These are phyloP conservation scores for Ips nitidus DNA, from an alignment of 1,140 invertebrate species.

Conservation along the genomic window DNA sequence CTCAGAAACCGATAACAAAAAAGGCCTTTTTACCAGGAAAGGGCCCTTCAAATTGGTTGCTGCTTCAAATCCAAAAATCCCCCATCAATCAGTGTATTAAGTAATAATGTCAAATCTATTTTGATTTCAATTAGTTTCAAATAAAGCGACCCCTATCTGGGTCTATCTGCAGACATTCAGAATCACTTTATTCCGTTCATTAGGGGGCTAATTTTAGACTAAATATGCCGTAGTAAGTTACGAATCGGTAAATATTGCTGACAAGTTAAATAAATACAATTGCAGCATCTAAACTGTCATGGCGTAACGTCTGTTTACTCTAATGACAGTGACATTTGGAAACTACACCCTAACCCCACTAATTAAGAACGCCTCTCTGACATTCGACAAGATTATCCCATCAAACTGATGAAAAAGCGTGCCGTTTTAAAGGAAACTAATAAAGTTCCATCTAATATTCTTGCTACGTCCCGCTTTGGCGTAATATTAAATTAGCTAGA, in stretches of 20 bases:
- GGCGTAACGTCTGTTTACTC: too few species aligned
- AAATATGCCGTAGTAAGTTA: neutral
- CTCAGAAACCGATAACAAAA: neutral
- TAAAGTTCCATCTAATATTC: conserved; percentile 7
- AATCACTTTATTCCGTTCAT: conserved; percentile 8
- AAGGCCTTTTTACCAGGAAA: neutral
- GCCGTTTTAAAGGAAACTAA: neutral
- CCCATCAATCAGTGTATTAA: too few species aligned
- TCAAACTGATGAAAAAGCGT: too few species aligned
- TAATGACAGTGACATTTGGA: too few species aligned
- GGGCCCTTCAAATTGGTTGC: neutral
- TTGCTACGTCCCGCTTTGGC: neutral
- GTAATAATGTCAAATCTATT: too few species aligned
- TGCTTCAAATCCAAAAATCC: too few species aligned
- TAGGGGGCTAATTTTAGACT: conserved; percentile 17
- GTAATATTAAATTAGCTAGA: conserved; percentile 1
- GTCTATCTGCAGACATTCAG: conserved; percentile 5
- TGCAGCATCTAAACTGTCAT: too few species aligned
- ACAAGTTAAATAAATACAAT: neutral
- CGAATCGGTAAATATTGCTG: neutral
- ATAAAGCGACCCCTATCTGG: neutral
- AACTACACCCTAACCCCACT: too few species aligned
- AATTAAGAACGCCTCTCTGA: too few species aligned
- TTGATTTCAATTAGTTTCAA: too few species aligned
- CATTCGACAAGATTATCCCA: too few species aligned